Evolutionary conservation across 2,888 invertebrate species (phyloP), one percentile per base, ranked within the genome.

Genomic region (Latheticus oryzae): DNA sequence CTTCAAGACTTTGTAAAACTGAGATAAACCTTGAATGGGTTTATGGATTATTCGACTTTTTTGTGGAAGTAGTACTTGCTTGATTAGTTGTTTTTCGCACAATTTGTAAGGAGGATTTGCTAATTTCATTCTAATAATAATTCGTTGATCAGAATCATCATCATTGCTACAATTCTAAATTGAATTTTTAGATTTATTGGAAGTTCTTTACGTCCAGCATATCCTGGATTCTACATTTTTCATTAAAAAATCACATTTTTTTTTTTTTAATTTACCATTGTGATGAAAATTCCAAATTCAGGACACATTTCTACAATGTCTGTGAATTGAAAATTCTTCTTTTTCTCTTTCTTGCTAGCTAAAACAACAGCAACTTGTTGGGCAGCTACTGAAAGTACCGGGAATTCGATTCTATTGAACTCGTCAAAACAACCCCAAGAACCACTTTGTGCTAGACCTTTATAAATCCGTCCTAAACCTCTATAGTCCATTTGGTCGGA

Each of bases 401-500:
- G 96, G 51, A 97, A 80, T 77, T 97, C 96, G 58, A 97, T 97
- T 17, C 93, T 85, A 79, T 97, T 97, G 80, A 97, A 97, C 81
- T 97, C 97, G 77, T 97, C 97, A 77, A 97, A 97, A 73, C 97
- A 97, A 1, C 97, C 97, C 97, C 97, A 97, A 0, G 95, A 90
- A 1, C 97, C 97, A 2, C 96, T 95, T 78, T 97, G 97, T 0
- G 96, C 91, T 40, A 97, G 80, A 12, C 97, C 86, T 85, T 97
- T 97, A 78, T 95, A 97, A 70, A 97, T 97, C 63, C 97, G 85
- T 1, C 97, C 97, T 4, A 97, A 82, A 17, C 97, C 97, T 77
- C 95, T 88, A 80, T 95, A 97, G 80, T 97, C 97, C 97, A 97
- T 97, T 83, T 97, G 97, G 82, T 97, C 97, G 1, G 96, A 97